These are phyloP conservation scores for Erythrocercus mccallii DNA, from an alignment of 2,113 vertebrate genomes.

Conservation along the genomic window DNA sequence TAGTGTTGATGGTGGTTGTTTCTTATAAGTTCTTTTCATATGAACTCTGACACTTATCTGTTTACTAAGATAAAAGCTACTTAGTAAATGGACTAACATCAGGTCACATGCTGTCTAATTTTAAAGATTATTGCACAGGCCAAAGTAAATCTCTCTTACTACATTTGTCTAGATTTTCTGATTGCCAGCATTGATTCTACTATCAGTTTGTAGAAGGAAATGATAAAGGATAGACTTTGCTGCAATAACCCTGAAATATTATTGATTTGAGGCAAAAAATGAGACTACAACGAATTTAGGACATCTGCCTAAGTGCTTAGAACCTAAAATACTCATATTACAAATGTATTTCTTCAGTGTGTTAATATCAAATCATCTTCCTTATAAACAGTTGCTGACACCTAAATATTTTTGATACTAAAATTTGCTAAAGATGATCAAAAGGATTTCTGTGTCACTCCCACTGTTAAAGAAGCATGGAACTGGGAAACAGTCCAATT, in stretches of 20 bases:
- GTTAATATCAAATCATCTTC: neutral
- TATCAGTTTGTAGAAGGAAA: neutral
- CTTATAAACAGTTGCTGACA: neutral
- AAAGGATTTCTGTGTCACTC: constrained; percentile 16
- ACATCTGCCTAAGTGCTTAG: neutral
- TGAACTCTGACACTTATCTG: neutral
- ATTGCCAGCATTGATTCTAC: neutral
- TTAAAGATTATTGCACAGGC: constrained; percentile 7
- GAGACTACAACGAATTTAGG: neutral
- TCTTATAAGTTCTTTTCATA: neutral
- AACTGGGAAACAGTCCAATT: neutral
- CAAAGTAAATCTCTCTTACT: neutral
- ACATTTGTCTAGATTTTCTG: constrained; percentile 6
- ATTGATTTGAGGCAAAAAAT: neutral
- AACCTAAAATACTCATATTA: neutral
- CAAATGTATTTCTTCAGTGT: neutral
- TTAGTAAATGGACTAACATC: neutral
- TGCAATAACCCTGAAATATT: neutral
- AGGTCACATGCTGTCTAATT: neutral
- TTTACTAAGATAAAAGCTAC: neutral
- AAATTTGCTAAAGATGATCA: neutral
- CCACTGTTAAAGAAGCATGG: neutral
- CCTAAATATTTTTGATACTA: neutral
- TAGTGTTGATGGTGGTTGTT: neutral
- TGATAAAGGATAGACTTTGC: neutral